Evolutionary conservation across 2,797 vertebrate genomes (phyloP), one percentile per base, ranked within the genome.

Genomic region (Sebastes reedi): DNA sequence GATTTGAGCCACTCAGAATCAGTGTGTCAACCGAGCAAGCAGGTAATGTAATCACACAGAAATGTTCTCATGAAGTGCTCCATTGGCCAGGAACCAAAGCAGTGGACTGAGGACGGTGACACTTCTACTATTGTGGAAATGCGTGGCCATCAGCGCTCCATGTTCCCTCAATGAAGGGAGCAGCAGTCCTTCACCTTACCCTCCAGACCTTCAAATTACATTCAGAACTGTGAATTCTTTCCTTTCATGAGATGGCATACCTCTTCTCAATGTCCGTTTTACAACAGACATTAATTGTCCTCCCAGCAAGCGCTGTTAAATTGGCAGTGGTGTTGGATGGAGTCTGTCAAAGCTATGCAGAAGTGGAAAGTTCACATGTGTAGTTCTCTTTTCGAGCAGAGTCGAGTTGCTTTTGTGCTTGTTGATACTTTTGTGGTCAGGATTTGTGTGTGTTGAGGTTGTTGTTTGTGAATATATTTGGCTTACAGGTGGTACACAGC

Each of bases 401-500:
- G 77, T 25, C 3, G 56, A 74, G 76, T 74, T 27, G 36, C 69
- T 64, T 81, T 74, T 73, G 67, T 42, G 60, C 64, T 76, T n/a
- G 24, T 70, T 59, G 67, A 62, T 42, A 50, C 69, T 82, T 80
- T 79, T 54, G 42, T 32, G 50, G 42, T 67, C 50, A 27, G 71
- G 55, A 62, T 79, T 36, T 65, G 56, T 80, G 68, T 70, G 62
- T 61, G 72, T 82, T 55, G 54, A 54, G 79, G 39, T 83, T 89
- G 81, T 84, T 85, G 80, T 82, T 87, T 89, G 62, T 79, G 81
- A 82, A 80, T 89, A 79, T 81, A 73, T 92, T 89, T 79, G 81
- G 81, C 82, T 78, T 90, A 88, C 91, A 93, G 92, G 91, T 90
- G 93, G 88, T 75, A 25, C 83, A 1, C 91, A 78, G 81, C 50